Percentiles rank a stretch among this genome's conserved stretches.
These are phyloP conservation scores for Microctenopoma lineatum DNA, from an alignment of 2,797 vertebrate species.

Conservation along the genomic window DNA sequence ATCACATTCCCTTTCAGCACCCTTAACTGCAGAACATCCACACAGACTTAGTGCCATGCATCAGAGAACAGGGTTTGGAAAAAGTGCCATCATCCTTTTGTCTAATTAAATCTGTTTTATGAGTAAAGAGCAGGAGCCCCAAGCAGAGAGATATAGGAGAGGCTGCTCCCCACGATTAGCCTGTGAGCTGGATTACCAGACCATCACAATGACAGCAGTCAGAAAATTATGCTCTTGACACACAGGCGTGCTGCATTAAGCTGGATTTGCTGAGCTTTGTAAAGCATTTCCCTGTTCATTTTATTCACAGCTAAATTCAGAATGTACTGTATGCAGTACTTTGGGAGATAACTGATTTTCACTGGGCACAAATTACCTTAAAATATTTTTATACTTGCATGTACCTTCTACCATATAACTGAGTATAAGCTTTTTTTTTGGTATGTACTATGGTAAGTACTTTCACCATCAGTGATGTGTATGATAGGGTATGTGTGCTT, in stretches of 20 bases:
- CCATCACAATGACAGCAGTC: slow-evolving; percentile 64
- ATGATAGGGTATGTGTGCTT: slow-evolving; percentile 7
- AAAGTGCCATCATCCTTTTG: slow-evolving; percentile 67
- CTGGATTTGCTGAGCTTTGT: slow-evolving; percentile 49
- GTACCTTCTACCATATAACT: too few species aligned
- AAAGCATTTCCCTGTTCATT: slow-evolving; percentile 44
- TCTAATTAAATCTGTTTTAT: slow-evolving; percentile 79
- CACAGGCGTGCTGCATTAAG: slow-evolving; percentile 51
- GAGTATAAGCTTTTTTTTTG: background rate
- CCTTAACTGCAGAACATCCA: slow-evolving; percentile 34
- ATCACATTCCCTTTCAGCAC: slow-evolving; percentile 41
- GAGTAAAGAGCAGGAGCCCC: slow-evolving; percentile 59
- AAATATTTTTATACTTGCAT: background rate
- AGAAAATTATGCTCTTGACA: slow-evolving; percentile 60
- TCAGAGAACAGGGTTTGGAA: slow-evolving; percentile 64
- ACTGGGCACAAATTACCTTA: background rate
- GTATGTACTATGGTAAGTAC: background rate
- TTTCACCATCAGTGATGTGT: background rate
- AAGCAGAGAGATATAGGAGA: slow-evolving; percentile 56
- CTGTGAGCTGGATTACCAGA: slow-evolving; percentile 69
- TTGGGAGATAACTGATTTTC: slow-evolving; percentile 5
- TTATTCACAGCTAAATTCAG: slow-evolving; percentile 33
- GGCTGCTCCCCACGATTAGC: slow-evolving; percentile 66
- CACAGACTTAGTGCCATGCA: slow-evolving; percentile 37
- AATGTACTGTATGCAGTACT: slow-evolving; percentile 13